Conservation (phyloP, 2,113 vertebrate genomes). For the Semnornis frantzii region DNA sequence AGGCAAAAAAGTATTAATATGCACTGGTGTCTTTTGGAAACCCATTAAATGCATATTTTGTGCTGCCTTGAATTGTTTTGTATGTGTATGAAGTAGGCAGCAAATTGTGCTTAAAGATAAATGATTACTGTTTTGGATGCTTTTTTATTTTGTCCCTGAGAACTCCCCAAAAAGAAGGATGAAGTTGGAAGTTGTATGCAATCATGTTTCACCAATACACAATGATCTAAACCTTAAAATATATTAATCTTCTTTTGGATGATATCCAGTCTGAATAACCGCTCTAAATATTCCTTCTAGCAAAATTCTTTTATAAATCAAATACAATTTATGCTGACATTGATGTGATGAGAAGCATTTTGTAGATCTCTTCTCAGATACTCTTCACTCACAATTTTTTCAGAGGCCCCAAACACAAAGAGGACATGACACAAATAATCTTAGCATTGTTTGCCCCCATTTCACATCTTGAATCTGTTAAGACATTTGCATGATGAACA, state of each 20-base stretch:
- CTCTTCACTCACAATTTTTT: background rate
- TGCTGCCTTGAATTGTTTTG: conserved; percentile 29
- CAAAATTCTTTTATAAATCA: background rate
- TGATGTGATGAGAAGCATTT: background rate
- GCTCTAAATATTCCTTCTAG: conserved; percentile 9
- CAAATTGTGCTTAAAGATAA: conserved; percentile 38
- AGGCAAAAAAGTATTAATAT: background rate
- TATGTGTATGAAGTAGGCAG: conserved; percentile 37
- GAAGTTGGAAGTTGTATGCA: background rate
- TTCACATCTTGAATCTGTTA: background rate
- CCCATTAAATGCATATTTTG: background rate
- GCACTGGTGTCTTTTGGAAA: conserved; percentile 30
- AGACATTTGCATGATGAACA: background rate
- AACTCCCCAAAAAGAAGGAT: background rate
- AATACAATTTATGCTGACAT: background rate
- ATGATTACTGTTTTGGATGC: background rate
- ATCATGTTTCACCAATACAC: background rate
- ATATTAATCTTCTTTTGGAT: background rate
- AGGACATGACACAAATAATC: background rate
- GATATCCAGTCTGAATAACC: background rate
- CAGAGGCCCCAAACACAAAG: background rate
- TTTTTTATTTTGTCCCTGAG: background rate
- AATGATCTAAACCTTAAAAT: background rate
- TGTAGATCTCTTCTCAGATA: background rate
- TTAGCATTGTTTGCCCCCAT: background rate